These are phyloP conservation scores for Spialia ferax DNA, from an alignment of 2,888 invertebrate genomes.

Conservation along the genomic window DNA sequence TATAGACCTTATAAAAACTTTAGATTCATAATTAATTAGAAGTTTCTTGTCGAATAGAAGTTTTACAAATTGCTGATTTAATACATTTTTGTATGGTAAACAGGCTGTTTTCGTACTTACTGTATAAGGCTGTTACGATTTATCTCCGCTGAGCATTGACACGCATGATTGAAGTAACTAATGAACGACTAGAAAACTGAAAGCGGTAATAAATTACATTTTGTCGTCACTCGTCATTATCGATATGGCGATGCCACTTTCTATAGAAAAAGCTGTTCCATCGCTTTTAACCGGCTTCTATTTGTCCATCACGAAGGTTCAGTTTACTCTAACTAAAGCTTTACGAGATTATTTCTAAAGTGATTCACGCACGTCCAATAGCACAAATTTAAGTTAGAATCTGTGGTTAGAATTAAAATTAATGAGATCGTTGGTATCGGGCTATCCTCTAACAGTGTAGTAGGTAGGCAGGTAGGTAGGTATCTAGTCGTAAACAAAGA, in stretches of 20 bases:
- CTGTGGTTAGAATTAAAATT: too few species aligned
- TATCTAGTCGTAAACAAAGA: too few species aligned
- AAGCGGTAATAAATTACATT: conserved; percentile 46
- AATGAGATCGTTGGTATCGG: too few species aligned
- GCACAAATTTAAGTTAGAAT: not conserved
- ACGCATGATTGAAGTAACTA: conserved; percentile 54
- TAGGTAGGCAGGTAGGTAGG: too few species aligned
- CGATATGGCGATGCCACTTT: conserved; percentile 46
- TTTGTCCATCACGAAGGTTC: conserved; percentile 26
- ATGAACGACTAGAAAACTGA: conserved; percentile 56
- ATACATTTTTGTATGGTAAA: conserved; percentile 9
- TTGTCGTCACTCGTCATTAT: conserved; percentile 43
- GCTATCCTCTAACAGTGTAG: too few species aligned
- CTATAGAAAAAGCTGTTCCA: conserved; percentile 39
- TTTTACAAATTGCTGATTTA: conserved; percentile 3
- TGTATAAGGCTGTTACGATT: conserved; percentile 32
- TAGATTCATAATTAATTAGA: too few species aligned
- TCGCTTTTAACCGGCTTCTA: conserved; percentile 24
- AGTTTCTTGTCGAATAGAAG: not conserved
- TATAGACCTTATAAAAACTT: too few species aligned
- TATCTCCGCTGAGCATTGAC: conserved; percentile 36
- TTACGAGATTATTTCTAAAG: not conserved
- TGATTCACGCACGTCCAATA: too few species aligned
- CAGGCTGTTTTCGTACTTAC: conserved; percentile 23
- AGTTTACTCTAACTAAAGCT: not conserved